Evolutionary conservation across 1,140 invertebrate species (phyloP), one percentile per base, ranked within the genome.

Genomic region (Nasonia longicornis): DNA sequence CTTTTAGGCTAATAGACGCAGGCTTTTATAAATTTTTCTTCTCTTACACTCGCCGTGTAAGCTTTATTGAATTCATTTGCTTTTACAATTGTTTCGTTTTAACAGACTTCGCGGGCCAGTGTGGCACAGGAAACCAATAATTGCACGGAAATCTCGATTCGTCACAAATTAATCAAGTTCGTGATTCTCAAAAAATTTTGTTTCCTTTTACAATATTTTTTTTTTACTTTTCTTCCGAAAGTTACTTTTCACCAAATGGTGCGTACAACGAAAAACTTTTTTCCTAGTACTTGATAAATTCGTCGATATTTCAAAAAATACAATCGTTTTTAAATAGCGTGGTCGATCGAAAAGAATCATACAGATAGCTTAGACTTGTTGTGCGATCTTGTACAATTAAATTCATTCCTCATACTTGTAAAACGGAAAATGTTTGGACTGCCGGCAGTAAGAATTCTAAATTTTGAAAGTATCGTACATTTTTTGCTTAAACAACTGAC

Each of bases 1-100:
- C 48, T 82, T 7, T 70, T 31, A 77, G n/a, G 75, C 66, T 75
- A 70, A 74, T 76, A 82, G 75, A 82, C 76, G 81, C 81, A 82
- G 81, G 81, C 76, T 82, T 35, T 78, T 82, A 42, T 74, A 73
- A 73, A 67, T 76, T 42, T 72, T 64, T n/a, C 2, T n/a, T 42
- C 16, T 75, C 48, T 58, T 76, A 81, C 79, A 81, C 72, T 64
- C 29, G 45, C 12, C 64, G 66, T 70, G 79, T 70, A 81, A 81
- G 29, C 70, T 81, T 12, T n/a, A 26, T 80, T 80, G 52, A 48
- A 16, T 80, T 67, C 31, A 22, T 14, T 70, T 69, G 73, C 66
- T 75, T 67, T 80, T 76, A 66, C 64, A 29, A 67, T 66, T 48
- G 42, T 73, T 52, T 35, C 67, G 67, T 69, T 67, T 79, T 35